Percentiles rank a stretch among this genome's conserved stretches.
These are phyloP conservation scores for Drosophila nr. medialis DNA, from an alignment of 2,888 invertebrate species.

Conservation along the genomic window DNA sequence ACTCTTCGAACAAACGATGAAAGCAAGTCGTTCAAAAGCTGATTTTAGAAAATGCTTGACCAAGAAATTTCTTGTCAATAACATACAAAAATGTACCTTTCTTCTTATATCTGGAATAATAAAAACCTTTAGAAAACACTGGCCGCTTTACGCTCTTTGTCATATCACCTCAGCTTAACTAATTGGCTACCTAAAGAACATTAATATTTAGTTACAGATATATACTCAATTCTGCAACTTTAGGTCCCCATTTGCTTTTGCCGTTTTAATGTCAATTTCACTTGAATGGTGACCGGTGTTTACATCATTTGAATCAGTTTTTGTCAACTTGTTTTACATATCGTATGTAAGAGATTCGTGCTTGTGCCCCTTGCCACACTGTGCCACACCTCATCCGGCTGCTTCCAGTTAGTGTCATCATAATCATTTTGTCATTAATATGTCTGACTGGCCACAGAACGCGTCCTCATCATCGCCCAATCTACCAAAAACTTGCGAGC, in stretches of 20 bases:
- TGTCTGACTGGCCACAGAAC: slow-evolving; percentile 77
- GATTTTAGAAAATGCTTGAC: background rate
- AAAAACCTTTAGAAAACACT: too few relatives aligned
- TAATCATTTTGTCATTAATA: slow-evolving; percentile 83
- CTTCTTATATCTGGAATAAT: too few relatives aligned
- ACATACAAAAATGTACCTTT: background rate
- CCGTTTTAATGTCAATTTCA: slow-evolving; percentile 31
- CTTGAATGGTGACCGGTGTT: slow-evolving; percentile 13
- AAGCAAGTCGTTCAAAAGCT: background rate
- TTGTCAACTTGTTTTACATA: slow-evolving; percentile 56
- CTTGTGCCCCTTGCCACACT: background rate
- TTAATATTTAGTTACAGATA: background rate
- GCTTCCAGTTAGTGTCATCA: slow-evolving; percentile 72
- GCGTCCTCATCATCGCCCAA: slow-evolving; percentile 34
- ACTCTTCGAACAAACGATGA: background rate
- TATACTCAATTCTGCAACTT: background rate
- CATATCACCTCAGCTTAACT: background rate
- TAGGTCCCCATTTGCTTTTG: background rate
- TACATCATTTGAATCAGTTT: slow-evolving; percentile 40
- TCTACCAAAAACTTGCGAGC: slow-evolving; percentile 10
- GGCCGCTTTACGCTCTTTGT: background rate
- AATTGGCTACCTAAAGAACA: background rate
- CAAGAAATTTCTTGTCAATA: background rate
- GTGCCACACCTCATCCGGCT: background rate
- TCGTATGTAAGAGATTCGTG: background rate